Base-by-base conservation (phyloP, 2,888 invertebrate genomes). In the Cosmia trapezina region DNA sequence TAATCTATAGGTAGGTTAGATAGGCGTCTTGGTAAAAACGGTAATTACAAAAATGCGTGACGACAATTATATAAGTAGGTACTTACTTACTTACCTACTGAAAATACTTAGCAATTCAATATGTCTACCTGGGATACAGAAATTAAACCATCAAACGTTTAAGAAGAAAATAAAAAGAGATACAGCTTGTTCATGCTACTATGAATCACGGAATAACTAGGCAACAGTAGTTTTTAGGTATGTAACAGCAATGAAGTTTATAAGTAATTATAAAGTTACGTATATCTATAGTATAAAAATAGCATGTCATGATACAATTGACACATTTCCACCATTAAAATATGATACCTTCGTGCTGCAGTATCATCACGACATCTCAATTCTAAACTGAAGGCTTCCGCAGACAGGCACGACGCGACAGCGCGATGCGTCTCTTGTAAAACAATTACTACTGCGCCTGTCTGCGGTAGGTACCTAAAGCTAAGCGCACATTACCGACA, bases 251-350 rank as follows among this genome's bases (percentile, higher is more conserved):
- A 64, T 67, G 12, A 56, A 22, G 22, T 61, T 33, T 37, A 56
- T 9, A 54, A 60, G 43, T 41, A 62, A 60, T 47, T 47, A 73
- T 37, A 51, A 49, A 69, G 76, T 75, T 75, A 78, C 28, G 78
- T 78, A 77, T 78, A 65, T 51, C 49, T 56, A 56, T 65, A 60
- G 57, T 28, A 28, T 28, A 28, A 56, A 6, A 11, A 37, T 71
- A 45, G 71, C 79, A 71, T 71, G 80, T 1, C 63, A 45, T 54
- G 57, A 66, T 57, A 80, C n/a, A 57, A 60, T 76, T 80, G 66
- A 76, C 80, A 80, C 47, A 71, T 41, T 79, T 76, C 28, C 64
- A 62, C 22, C 37, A 47, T 66, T 63, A 41, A 41, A 73, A 45
- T 67, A n/a, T 51, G 43, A 65, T 45, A 66, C 45, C n/a, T 60